Evolutionary conservation across 2,113 vertebrate genomes (phyloP).

Genomic region (Zapornia atra): DNA sequence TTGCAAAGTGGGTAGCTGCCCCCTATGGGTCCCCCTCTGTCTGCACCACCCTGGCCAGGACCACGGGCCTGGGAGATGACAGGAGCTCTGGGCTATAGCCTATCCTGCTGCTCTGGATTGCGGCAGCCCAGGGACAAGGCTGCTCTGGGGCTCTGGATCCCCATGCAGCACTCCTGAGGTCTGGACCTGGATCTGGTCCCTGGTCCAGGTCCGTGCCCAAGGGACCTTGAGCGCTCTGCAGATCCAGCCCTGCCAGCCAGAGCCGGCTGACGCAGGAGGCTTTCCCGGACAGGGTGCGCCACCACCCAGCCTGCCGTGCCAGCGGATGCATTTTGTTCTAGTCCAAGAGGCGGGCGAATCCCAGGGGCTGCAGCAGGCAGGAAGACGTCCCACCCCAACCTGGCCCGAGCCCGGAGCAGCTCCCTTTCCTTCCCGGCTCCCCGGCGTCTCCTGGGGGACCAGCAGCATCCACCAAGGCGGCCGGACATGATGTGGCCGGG

Average conservation of each 20-base stretch:
- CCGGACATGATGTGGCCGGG: not conserved
- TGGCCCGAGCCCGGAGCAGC: not conserved
- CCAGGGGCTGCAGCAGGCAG: not conserved
- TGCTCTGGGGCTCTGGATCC: not conserved
- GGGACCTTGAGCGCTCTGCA: not conserved
- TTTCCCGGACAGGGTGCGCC: not conserved
- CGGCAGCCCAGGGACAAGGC: not conserved
- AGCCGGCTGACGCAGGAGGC: no score
- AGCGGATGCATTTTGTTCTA: not conserved
- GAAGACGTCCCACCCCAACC: not conserved
- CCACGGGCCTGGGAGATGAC: fast-evolving
- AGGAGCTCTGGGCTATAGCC: not conserved
- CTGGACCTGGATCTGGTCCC: not conserved
- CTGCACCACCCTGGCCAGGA: not conserved
- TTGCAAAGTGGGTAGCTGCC: fast-evolving
- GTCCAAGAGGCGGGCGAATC: not conserved
- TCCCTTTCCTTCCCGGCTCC: constrained; percentile 54
- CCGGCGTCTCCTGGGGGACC: not conserved
- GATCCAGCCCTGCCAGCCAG: fast-evolving
- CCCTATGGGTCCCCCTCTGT: not conserved
- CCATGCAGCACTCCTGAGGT: fast-evolving
- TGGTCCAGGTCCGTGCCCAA: fast-evolving
- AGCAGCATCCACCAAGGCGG: not conserved
- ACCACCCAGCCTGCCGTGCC: not conserved
- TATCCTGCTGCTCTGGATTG: fast-evolving